Conservation (phyloP, 2,797 vertebrate genomes). For the Alauda arvensis region DNA sequence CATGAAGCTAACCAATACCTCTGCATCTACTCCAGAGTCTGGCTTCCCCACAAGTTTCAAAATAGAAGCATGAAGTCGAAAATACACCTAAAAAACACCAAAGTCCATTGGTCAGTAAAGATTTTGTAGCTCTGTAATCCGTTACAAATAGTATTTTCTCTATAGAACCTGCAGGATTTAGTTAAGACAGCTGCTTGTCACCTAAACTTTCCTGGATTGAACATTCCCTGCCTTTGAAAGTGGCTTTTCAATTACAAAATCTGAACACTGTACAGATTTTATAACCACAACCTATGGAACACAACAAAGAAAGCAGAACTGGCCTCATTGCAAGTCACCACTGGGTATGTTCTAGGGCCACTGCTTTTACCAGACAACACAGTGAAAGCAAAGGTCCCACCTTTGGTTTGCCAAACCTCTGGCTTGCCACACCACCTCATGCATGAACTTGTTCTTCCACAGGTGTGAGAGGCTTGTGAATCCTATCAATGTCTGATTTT, state of each 20-base stretch:
- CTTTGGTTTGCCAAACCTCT: no score
- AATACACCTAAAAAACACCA: slow-evolving; percentile 81
- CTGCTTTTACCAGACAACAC: not conserved
- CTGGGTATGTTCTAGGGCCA: not conserved
- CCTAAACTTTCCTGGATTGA: not conserved
- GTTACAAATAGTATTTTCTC: not conserved
- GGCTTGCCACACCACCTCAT: no score
- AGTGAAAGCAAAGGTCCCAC: not conserved
- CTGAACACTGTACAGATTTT: not conserved
- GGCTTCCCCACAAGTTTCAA: slow-evolving; percentile 87
- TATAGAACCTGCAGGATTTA: not conserved
- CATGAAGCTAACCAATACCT: slow-evolving; percentile 86
- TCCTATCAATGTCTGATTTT: not conserved
- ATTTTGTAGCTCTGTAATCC: not conserved
- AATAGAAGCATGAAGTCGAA: slow-evolving; percentile 91
- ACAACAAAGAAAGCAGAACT: not conserved
- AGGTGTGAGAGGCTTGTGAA: not conserved
- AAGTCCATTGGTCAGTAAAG: slow-evolving; percentile 4
- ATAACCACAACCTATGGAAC: not conserved
- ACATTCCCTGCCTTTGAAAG: not conserved
- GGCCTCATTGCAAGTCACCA: not conserved
- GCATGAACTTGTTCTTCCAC: not conserved
- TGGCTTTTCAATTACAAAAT: not conserved
- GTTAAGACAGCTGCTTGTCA: not conserved
- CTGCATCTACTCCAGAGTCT: slow-evolving; percentile 80